Base-by-base conservation (phyloP, 35 echinoderm and acorn worm genomes). In the Acanthaster planci region DNA sequence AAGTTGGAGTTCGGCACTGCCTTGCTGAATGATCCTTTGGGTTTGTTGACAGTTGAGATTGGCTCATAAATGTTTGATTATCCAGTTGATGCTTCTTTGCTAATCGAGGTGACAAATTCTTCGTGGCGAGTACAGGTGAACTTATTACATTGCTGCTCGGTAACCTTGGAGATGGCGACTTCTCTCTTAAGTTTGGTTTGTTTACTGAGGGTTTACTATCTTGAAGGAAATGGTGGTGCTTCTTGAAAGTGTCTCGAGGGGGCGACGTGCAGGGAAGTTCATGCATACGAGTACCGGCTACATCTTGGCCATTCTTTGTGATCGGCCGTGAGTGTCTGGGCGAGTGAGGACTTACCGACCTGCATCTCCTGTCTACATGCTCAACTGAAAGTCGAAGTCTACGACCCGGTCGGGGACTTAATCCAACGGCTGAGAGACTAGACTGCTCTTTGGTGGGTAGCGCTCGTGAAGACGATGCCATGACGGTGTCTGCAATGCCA, bases 381-480 rank as follows among this genome's bases (percentile, higher is more conserved):
- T 16, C 64, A 0, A 34, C 23, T 7, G 64, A 26, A 14, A 72
- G 64, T 10, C 64, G 64, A 72, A 72, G 64, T 34, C 30, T 72
- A 26, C 64, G 64, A 26, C 64, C 64, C 30, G 64, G 64, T 72
- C 64, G 64, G 5, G 64, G 64, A 26, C 64, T 72, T 26, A 72
- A 1, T 72, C 64, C 10, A 6, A 12, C 4, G 42, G 42, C 42
- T 47, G 42, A 47, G 12, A 47, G 42, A 1, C 14, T 29, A 26
- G 64, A 72, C 23, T 29, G 64, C 18, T 72, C 64, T 72, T 10
- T 15, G 26, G 64, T 14, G 22, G 60, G 12, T 17, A 29, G n/a
- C 8, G 64, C 14, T 30, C n/a, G 31, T 9, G 15, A 31, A 14
- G 64, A 30, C 10, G 64, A 12, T 7, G 23, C 64, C 64, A 72